These are phyloP conservation scores for Origma solitaria DNA, from an alignment of 2,113 vertebrate genomes.

Conservation along the genomic window DNA sequence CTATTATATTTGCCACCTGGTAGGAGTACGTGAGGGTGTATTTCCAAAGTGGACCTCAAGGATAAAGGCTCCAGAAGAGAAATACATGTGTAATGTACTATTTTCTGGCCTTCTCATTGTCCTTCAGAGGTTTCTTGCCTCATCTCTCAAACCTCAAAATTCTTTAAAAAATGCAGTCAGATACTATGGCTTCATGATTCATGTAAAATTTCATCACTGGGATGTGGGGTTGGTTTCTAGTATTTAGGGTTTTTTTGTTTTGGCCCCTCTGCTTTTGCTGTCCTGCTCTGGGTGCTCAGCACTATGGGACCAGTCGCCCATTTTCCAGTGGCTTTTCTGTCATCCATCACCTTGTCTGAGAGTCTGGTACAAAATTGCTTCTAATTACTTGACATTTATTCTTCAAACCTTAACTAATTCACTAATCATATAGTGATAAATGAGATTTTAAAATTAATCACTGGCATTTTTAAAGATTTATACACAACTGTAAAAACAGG, in stretches of 20 bases:
- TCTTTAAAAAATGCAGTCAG: neutral
- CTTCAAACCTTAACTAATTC: slow-evolving; percentile 35
- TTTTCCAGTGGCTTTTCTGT: neutral
- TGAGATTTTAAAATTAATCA: slow-evolving; percentile 41
- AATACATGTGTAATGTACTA: accelerated
- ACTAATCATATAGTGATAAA: slow-evolving; percentile 24
- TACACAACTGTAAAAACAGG: neutral
- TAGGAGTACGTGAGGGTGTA: neutral
- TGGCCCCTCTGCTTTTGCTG: neutral
- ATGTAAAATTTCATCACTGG: neutral
- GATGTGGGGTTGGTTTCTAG: neutral
- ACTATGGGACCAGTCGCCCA: neutral
- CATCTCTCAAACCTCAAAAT: neutral
- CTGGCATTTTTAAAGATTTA: slow-evolving; percentile 37
- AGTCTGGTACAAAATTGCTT: neutral
- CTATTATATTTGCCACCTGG: neutral
- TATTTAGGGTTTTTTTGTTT: accelerated
- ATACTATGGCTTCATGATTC: neutral
- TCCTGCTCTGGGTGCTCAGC: neutral
- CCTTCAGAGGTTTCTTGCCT: neutral
- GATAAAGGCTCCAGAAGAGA: neutral
- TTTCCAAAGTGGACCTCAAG: neutral
- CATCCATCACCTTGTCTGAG: neutral
- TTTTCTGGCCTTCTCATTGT: neutral
- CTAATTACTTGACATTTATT: slow-evolving; percentile 4